phyloP scores from a whole-genome alignment of 2,113 vertebrate genomes.

The Pelecanus crispus region DNA sequence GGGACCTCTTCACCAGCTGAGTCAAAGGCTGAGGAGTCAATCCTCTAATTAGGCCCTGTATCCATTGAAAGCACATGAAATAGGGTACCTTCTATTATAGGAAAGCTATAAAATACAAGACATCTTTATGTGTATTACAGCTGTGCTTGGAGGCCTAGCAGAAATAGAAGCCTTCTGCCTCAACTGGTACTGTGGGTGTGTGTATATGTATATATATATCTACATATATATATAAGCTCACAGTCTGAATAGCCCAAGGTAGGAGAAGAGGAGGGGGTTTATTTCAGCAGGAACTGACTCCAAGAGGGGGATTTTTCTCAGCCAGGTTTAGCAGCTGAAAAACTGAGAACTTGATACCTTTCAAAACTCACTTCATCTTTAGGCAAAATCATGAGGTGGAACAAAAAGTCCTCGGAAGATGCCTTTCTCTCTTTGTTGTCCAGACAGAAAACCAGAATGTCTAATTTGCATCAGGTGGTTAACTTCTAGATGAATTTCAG shows the following conservation, averaged over 20 bases:
- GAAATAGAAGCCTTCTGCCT: neutral
- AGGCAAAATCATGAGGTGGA: neutral
- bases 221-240: neutral
- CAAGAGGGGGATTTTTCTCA: neutral
- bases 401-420: neutral
- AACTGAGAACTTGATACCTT: neutral
- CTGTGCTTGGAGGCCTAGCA: too few relatives aligned
- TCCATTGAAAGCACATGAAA: neutral
- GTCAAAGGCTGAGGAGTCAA: neutral
- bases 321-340: neutral
- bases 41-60: neutral
- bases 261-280: neutral
- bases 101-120: neutral
- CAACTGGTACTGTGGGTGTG: neutral
- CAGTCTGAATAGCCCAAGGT: neutral
- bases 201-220: too few relatives aligned
- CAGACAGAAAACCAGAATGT: neutral
- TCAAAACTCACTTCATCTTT: neutral
- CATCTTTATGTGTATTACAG: neutral
- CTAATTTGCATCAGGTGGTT: neutral
- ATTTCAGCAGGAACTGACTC: neutral
- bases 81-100: neutral
- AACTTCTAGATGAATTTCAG: neutral
- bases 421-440: neutral
- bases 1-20: neutral